phyloP scores from a whole-genome alignment of 2,888 invertebrate genomes.

The Hydrotaea diabolus region DNA sequence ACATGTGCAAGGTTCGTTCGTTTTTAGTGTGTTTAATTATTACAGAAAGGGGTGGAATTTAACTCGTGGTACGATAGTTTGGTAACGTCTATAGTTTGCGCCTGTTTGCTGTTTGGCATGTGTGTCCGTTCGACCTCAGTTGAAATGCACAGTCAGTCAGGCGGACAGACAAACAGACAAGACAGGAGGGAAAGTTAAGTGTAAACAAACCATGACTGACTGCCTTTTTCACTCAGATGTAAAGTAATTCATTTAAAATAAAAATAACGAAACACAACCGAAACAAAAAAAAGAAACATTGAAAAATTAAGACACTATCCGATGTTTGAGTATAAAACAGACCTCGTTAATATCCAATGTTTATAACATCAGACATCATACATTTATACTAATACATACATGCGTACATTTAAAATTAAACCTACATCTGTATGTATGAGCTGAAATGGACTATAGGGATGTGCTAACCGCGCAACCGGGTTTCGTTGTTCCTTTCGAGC shows the following conservation, averaged over 20 bases:
- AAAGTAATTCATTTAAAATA: slow-evolving; percentile 21
- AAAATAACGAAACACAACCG: background rate
- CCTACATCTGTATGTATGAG: background rate
- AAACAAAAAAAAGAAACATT: background rate
- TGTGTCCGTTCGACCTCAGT: slow-evolving; percentile 18
- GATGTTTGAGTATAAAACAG: slow-evolving; percentile 24
- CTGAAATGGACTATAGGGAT: background rate
- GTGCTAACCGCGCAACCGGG: background rate
- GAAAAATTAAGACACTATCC: slow-evolving; percentile 24
- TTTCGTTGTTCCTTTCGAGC: too few relatives aligned
- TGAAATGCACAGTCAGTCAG: background rate
- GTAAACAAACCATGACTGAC: slow-evolving; percentile 65
- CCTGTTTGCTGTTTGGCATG: slow-evolving; percentile 16
- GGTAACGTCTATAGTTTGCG: background rate
- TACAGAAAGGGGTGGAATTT: slow-evolving; percentile 33
- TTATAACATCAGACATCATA: slow-evolving; percentile 16
- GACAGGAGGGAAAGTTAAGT: slow-evolving; percentile 61
- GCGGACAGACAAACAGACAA: too few relatives aligned
- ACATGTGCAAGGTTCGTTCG: background rate
- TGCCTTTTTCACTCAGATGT: slow-evolving; percentile 54
- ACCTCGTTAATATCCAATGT: slow-evolving; percentile 8
- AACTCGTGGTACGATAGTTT: background rate
- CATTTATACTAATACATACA: background rate
- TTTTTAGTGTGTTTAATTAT: slow-evolving; percentile 3
- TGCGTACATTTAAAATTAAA: background rate